Percentiles rank a stretch among this genome's conserved stretches.
Evolutionary conservation across 2,888 invertebrate genomes (phyloP).

Genomic region (Eulithis prunata): DNA sequence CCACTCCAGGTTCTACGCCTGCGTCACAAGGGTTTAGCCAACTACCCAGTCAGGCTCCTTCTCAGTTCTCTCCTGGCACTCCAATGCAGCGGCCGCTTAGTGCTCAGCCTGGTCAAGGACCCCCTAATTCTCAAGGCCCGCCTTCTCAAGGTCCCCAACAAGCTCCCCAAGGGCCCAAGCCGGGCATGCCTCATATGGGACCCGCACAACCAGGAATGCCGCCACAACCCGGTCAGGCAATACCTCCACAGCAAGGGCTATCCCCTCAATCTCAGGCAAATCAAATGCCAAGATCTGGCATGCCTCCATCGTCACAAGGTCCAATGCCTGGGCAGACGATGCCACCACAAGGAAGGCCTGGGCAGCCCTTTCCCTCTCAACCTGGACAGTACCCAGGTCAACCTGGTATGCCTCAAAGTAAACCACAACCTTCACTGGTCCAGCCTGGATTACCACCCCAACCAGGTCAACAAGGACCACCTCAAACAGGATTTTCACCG

Average conservation of each 20-base stretch:
- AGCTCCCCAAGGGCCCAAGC: constrained; percentile 33
- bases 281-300: constrained; percentile 37
- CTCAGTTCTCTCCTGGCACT: constrained; percentile 48
- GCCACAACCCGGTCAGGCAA: constrained; percentile 45
- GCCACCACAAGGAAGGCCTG: constrained; percentile 23
- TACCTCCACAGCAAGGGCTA: constrained; percentile 47
- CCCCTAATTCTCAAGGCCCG: constrained; percentile 43
- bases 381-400: constrained; percentile 38
- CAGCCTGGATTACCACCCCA: not conserved
- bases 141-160: constrained; percentile 45
- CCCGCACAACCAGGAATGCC: constrained; percentile 37
- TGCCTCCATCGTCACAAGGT: constrained; percentile 37
- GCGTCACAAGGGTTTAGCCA: constrained; percentile 50
- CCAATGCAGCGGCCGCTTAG: constrained; percentile 55
- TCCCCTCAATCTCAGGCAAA: constrained; percentile 45
- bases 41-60: constrained; percentile 46
- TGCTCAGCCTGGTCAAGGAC: constrained; percentile 50
- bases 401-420: constrained; percentile 49
- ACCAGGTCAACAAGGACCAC: constrained; percentile 24
- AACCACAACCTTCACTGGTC: constrained; percentile 28
- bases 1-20: constrained; percentile 52
- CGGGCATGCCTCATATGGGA: constrained; percentile 37
- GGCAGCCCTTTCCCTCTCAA: constrained; percentile 47
- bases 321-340: constrained; percentile 43
- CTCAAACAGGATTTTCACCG: constrained; percentile 30